These are phyloP conservation scores for Seira sanloemensis DNA, from an alignment of 2,888 invertebrate genomes.

Conservation along the genomic window DNA sequence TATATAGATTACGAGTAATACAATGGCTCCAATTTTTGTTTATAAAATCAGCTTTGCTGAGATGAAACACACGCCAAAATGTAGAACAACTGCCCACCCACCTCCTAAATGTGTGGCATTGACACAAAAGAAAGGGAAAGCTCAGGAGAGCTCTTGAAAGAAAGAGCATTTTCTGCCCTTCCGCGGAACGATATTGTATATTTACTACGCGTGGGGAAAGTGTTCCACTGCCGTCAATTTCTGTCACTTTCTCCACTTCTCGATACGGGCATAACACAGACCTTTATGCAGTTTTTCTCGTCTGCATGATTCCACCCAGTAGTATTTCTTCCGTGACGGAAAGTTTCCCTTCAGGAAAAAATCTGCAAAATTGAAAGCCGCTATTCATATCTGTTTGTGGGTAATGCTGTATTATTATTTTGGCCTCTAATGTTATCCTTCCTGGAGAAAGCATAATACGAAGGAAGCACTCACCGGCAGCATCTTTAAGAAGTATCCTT, in stretches of 20 bases:
- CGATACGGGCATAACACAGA: neutral
- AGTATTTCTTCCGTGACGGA: no score
- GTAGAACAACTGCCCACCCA: neutral
- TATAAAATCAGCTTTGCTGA: neutral
- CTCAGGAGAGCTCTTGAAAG: neutral
- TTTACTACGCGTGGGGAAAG: neutral
- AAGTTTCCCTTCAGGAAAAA: no score
- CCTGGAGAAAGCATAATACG: neutral
- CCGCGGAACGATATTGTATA: neutral
- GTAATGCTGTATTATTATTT: constrained; percentile 11
- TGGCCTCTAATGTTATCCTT: constrained; percentile 13
- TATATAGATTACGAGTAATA: neutral
- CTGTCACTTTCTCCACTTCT: neutral
- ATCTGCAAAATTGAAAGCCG: neutral
- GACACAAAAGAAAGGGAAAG: neutral
- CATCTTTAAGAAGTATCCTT: constrained; percentile 3
- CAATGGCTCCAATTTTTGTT: no score
- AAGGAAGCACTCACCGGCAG: neutral
- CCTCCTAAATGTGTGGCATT: neutral
- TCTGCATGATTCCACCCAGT: no score
- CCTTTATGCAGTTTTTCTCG: neutral
- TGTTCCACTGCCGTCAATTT: neutral
- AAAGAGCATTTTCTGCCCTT: neutral
- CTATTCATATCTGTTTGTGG: neutral
- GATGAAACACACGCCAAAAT: no score